phyloP scores from a whole-genome alignment of 2,113 vertebrate genomes.

The Tetrax tetrax region DNA sequence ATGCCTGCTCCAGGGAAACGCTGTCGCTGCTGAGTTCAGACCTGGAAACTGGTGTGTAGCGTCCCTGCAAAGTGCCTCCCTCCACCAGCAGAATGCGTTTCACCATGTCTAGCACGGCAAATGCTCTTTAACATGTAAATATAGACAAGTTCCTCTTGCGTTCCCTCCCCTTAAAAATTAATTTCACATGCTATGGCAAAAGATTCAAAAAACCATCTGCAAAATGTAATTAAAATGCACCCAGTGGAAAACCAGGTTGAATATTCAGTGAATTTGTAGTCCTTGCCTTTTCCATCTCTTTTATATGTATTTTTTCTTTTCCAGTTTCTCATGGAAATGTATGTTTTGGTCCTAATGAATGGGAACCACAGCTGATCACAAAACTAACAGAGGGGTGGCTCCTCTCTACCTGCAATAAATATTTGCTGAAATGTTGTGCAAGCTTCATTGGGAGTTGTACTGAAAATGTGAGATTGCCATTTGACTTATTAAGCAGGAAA shows the following conservation, averaged over 20 bases:
- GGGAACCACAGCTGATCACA: not conserved
- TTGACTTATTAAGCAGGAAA: not conserved
- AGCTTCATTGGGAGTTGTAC: not conserved
- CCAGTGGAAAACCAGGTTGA: slow-evolving; percentile 47
- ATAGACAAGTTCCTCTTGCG: slow-evolving; percentile 20
- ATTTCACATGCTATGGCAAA: slow-evolving; percentile 63
- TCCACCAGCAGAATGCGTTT: not conserved
- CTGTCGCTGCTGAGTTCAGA: slow-evolving; percentile 12
- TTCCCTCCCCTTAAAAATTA: slow-evolving; percentile 15
- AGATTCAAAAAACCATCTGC: slow-evolving; percentile 66
- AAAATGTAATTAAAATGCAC: slow-evolving; percentile 63
- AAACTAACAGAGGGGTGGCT: not conserved
- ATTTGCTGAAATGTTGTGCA: not conserved
- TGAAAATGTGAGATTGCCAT: not conserved
- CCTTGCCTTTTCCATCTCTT: slow-evolving; percentile 35
- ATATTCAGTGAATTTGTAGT: not conserved
- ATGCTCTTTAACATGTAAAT: slow-evolving; percentile 56
- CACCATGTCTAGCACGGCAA: slow-evolving; percentile 4
- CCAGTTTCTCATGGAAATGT: not conserved
- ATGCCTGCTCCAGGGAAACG: not conserved
- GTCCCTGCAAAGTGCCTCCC: slow-evolving; percentile 11
- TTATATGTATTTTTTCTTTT: slow-evolving; percentile 2
- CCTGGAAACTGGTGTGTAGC: not conserved
- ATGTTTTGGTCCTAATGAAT: not conserved
- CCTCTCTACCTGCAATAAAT: not conserved